Base-by-base conservation (phyloP, 2,888 invertebrate genomes). In the Caenorhabditis sulstoni region DNA sequence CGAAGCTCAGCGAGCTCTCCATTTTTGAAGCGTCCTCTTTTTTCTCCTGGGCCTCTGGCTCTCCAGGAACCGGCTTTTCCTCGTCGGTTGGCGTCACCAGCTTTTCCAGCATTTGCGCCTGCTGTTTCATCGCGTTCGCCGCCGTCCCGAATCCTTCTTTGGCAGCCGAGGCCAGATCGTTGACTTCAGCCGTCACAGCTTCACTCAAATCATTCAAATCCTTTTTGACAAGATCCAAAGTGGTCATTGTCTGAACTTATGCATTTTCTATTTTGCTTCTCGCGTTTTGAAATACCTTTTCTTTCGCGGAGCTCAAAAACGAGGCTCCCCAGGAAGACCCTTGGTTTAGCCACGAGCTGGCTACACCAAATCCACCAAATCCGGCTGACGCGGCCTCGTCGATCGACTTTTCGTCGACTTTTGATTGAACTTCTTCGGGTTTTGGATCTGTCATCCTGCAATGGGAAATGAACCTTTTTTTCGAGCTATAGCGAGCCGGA, bases 161-260 rank as follows among this genome's bases (percentile, higher is more conserved):
- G 0, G 83, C 83, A 4, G 82, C 84, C 23, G 78, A 68, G 1
- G 87, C 84, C 9, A 89, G 39, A 8, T 83, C 81, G 11, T 73
- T 81, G 5, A 89, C 89, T 80, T 90, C 89, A 9, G 80, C 77
- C 0, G 82, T 68, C 23, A 90, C 86, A 8, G 86, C 86, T 47
- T 89, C 90, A 11, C 81, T 81, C 76, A 90, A 86, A 67, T 90
- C 90, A 50, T 83, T 80, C 44, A 90, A 78, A 74, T 90, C 90
- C 61, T 88, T 88, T 64, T 89, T 90, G 70, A 90, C 85, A 20
- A 87, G 58, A 44, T 89, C 89, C 45, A 87, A 77, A 2, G 90
- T 89, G 12, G 84, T 81, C 79, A 87, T 71, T 4, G 89, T 88
- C 89, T 90, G 70, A 70, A 87, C 44, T 23, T 29, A 45, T 66